A percentile compares a stretch with the other conserved stretches of the same genome.
phyloP scores from a whole-genome alignment of 2,113 vertebrate genomes.

The Vicugna pacos region DNA sequence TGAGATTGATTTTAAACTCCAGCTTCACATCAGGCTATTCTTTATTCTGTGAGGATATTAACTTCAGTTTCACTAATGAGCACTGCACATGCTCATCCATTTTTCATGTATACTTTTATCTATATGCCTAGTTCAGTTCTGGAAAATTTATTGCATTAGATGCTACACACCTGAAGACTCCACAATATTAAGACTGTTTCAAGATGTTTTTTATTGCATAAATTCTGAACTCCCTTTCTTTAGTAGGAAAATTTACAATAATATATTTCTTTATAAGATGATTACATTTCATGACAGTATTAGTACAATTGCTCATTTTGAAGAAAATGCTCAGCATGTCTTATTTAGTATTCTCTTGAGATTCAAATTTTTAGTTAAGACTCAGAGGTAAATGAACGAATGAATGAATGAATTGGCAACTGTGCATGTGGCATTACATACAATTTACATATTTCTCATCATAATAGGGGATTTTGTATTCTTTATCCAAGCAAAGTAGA shows the following conservation, averaged over 20 bases:
- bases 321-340: not conserved
- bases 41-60: not conserved
- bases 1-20: not conserved
- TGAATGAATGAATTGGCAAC: not conserved
- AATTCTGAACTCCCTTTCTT: not conserved
- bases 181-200: not conserved
- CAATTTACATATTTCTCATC: not conserved
- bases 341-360: not conserved
- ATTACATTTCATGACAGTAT: not conserved
- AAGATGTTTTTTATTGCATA: not conserved
- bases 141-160: not conserved
- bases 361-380: too few relatives aligned
- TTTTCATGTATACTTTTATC: not conserved
- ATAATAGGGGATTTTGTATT: not conserved
- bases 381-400: too few relatives aligned
- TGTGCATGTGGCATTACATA: not conserved
- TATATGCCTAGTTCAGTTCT: not conserved
- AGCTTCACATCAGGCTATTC: not conserved
- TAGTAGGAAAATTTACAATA: not conserved
- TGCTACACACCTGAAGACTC: not conserved
- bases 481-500: not conserved
- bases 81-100: not conserved
- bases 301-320: not conserved
- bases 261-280: not conserved
- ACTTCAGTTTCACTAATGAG: not conserved